Evolutionary conservation across 2,797 vertebrate genomes (phyloP), one percentile per base, ranked within the genome.

Genomic region (Nyctibius grandis): DNA sequence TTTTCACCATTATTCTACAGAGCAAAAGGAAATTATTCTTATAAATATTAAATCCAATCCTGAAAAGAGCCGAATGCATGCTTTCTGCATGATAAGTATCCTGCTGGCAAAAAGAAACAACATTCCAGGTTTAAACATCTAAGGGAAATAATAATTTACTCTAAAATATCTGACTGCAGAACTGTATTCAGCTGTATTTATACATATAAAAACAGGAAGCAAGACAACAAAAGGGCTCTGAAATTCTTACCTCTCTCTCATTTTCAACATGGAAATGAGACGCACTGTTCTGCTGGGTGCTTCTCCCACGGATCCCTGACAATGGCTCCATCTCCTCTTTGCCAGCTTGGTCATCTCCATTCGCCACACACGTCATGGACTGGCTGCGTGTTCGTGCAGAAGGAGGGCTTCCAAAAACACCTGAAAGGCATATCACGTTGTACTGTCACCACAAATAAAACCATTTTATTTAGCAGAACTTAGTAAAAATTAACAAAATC

Each of bases 391-490:
- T 79, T 69, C 75, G 94, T 50, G 61, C 93, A 40, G 96, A 75
- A 38, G 97, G 89, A 75, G 95, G 91, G 64, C 64, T 97, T 87
- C 98, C 98, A 97, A 99, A 99, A 93, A 99, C 98, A 82, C 99
- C 99, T 99, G 96, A 10, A 97, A 97, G 40, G 59, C 34, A 73
- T 7, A 21, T 4, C 31, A 14, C 6, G 9, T 20, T 50, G 38
- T 23, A 23, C 45, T 33, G 63, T 87, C 64, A 51, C 29, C 69
- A 50, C 44, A 53, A 47, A 44, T 53, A 47, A 1, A 33, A 29
- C 18, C 60, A 22, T 11, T 48, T 18, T 8, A 28, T 26, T 78
- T 61, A 78, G 70, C 45, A 69, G 28, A 75, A 61, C 22, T 42
- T 10, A 36, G 47, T 23, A 31, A 83, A 57, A 67, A 45, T 42